Percentiles rank a stretch among this genome's conserved stretches.
Evolutionary conservation across 2,888 invertebrate genomes (phyloP).

Genomic region (Lepidocyrtinus sp.): DNA sequence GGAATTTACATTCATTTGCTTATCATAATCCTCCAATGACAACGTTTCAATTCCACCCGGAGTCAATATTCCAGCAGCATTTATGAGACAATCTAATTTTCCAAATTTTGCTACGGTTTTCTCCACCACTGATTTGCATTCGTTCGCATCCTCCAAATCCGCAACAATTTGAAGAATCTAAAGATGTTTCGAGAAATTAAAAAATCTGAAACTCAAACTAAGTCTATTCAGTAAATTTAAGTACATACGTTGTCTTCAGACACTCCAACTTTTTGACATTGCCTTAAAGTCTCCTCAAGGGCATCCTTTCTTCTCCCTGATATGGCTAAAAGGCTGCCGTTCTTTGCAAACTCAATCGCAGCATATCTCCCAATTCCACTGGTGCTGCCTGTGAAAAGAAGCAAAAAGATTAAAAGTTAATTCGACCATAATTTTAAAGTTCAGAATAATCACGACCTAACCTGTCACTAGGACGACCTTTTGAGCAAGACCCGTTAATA

Average conservation of each 20-base stretch:
- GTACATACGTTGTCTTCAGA: background rate
- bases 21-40: constrained; percentile 88
- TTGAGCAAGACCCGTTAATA: constrained; percentile 20
- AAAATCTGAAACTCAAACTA: background rate
- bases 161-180: constrained; percentile 61
- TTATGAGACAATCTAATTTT: constrained; percentile 65
- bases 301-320: constrained; percentile 78
- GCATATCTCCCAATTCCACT: constrained; percentile 90
- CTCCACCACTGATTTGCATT: constrained; percentile 61
- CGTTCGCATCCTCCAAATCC: constrained; percentile 59
- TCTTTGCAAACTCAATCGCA: constrained; percentile 82
- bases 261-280: background rate
- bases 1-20: constrained; percentile 91
- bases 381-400: constrained; percentile 78
- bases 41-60: constrained; percentile 89
- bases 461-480: constrained; percentile 32
- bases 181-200: background rate
- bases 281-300: constrained; percentile 75
- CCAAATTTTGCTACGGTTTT: constrained; percentile 62
- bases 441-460: background rate
- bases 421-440: background rate
- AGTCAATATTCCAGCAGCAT: constrained; percentile 91
- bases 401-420: background rate
- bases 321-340: constrained; percentile 83
- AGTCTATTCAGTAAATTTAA: constrained; percentile 1